Evolutionary conservation across 2,113 vertebrate species (phyloP).

Genomic region (Pituophis catenifer): DNA sequence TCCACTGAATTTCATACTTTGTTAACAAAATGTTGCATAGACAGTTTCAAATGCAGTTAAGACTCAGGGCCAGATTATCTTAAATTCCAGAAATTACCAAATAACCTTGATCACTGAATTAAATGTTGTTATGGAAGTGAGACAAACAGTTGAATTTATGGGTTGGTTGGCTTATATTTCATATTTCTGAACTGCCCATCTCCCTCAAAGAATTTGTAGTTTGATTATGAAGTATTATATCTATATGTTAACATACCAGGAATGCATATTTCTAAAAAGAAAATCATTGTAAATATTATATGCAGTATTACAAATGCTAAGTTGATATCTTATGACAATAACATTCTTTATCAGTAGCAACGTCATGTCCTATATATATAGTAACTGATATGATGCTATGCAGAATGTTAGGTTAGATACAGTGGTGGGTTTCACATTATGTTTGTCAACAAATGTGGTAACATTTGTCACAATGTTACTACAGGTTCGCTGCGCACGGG

Average conservation of each 20-base stretch:
- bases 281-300: not conserved
- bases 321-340: not conserved
- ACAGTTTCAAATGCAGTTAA: slow-evolving; percentile 58
- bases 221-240: slow-evolving; percentile 28
- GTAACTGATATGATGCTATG: not conserved
- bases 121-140: slow-evolving; percentile 41
- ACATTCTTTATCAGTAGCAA: not conserved
- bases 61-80: slow-evolving; percentile 60
- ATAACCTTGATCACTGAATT: slow-evolving; percentile 46
- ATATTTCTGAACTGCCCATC: not conserved
- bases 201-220: not conserved
- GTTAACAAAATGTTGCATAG: slow-evolving; percentile 53
- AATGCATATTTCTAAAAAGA: not conserved
- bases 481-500: too few relatives aligned
- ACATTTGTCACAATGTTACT: too few relatives aligned
- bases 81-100: slow-evolving; percentile 63
- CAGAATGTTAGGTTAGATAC: not conserved
- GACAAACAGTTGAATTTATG: slow-evolving; percentile 36
- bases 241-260: not conserved
- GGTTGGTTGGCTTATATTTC: not conserved
- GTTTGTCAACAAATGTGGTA: too few relatives aligned
- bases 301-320: not conserved
- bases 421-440: too few relatives aligned
- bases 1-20: slow-evolving; percentile 23
- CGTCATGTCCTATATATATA: not conserved